Percentiles rank a stretch among this genome's conserved stretches.
phyloP scores from a whole-genome alignment of 2,797 vertebrate genomes.

The Thamnophis elegans region DNA sequence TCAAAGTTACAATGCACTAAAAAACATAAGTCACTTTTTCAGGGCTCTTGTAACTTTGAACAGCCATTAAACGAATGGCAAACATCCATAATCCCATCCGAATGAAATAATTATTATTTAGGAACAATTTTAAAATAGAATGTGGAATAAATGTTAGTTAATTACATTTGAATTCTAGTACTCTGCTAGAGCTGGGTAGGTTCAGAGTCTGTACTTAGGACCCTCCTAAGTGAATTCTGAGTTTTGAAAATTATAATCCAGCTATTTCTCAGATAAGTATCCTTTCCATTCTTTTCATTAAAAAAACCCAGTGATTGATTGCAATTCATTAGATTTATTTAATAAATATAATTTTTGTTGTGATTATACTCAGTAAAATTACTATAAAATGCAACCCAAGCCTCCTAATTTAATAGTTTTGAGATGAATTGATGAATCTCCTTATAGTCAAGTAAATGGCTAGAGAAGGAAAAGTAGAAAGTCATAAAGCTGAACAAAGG shows the following conservation, averaged over 20 bases:
- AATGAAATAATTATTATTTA: neutral
- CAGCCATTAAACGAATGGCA: neutral
- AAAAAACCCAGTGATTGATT: neutral
- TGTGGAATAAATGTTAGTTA: neutral
- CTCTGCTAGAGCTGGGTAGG: neutral
- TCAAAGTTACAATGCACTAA: neutral
- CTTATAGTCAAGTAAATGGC: neutral
- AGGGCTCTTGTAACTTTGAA: neutral
- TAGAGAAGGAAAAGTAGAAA: neutral
- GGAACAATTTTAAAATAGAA: neutral
- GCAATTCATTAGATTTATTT: neutral
- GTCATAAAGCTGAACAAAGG: neutral
- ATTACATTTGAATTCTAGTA: neutral
- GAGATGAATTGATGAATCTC: neutral
- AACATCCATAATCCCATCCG: neutral
- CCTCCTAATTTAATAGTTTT: neutral
- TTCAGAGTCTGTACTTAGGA: neutral
- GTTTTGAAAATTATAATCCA: neutral
- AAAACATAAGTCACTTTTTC: neutral
- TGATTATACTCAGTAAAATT: neutral
- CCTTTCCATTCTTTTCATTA: neutral
- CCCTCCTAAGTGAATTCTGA: neutral
- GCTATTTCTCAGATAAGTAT: neutral
- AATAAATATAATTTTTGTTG: neutral
- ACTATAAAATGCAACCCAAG: neutral